These are phyloP conservation scores for Platycercus adscitus DNA, from an alignment of 2,113 vertebrate genomes.

Conservation along the genomic window DNA sequence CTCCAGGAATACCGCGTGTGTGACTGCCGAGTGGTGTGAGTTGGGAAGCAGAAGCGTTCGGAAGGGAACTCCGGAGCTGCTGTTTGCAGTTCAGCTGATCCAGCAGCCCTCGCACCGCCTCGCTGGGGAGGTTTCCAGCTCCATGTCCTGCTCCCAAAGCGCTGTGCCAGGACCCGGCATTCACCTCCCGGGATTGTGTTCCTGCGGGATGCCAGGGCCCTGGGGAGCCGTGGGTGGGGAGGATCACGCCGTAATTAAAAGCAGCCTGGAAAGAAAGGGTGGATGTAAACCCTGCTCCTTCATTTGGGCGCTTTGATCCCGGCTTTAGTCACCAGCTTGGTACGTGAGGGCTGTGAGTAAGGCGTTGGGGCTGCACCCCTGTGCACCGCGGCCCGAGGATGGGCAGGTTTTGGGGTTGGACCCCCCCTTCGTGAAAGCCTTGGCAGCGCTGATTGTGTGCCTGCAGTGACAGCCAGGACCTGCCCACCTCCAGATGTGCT, in stretches of 20 bases:
- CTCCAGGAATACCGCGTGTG: neutral
- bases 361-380: neutral
- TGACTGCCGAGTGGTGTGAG: neutral
- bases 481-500: accelerated
- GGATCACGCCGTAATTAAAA: constrained; percentile 2
- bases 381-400: neutral
- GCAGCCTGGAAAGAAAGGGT: constrained; percentile 34
- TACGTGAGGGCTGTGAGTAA: constrained; percentile 51
- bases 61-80: neutral
- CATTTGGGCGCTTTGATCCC: constrained; percentile 36
- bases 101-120: neutral
- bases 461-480: neutral
- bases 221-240: neutral
- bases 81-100: neutral
- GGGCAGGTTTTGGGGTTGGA: neutral
- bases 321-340: constrained; percentile 33
- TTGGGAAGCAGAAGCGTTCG: neutral
- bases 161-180: accelerated
- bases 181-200: neutral
- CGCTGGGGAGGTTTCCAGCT: neutral
- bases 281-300: constrained; percentile 21
- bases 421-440: neutral
- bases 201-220: neutral
- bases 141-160: neutral
- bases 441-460: neutral